These are phyloP conservation scores for Stenichneumon culpator DNA, from an alignment of 2,888 invertebrate genomes.

Conservation along the genomic window DNA sequence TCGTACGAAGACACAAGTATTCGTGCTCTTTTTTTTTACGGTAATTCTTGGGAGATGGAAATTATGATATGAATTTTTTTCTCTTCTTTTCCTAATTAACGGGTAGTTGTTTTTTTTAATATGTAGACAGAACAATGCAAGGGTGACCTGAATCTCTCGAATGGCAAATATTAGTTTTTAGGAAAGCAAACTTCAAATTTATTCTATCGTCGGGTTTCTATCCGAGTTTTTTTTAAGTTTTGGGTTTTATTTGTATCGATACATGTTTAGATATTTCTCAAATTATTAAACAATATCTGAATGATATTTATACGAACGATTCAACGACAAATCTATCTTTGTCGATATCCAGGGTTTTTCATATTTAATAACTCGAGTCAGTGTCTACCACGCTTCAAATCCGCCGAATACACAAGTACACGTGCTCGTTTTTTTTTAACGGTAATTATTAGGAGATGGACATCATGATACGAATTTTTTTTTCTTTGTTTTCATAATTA, in stretches of 20 bases:
- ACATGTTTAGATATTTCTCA: too few species aligned
- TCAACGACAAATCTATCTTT: too few species aligned
- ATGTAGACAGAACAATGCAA: not conserved
- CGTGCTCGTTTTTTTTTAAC: not conserved
- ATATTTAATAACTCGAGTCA: slow-evolving; percentile 27
- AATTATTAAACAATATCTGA: too few species aligned
- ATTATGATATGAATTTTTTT: not conserved
- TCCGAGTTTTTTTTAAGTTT: too few species aligned
- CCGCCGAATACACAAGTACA: not conserved
- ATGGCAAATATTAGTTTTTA: not conserved
- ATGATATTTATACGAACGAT: too few species aligned
- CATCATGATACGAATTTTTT: not conserved
- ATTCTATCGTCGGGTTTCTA: too few species aligned
- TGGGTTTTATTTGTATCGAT: too few species aligned
- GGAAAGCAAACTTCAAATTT: too few species aligned
- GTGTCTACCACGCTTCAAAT: not conserved
- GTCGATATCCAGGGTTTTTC: not conserved
- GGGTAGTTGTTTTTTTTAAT: not conserved
- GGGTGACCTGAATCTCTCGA: not conserved
- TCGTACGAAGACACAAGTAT: not conserved
- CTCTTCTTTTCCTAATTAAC: not conserved
- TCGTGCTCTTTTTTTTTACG: not conserved
- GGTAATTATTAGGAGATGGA: not conserved
- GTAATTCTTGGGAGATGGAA: not conserved
- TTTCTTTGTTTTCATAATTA: not conserved